A percentile compares a stretch with the other conserved stretches of the same genome.
Evolutionary conservation across 2,113 vertebrate species (phyloP).

Genomic region (Oncorhynchus masou): DNA sequence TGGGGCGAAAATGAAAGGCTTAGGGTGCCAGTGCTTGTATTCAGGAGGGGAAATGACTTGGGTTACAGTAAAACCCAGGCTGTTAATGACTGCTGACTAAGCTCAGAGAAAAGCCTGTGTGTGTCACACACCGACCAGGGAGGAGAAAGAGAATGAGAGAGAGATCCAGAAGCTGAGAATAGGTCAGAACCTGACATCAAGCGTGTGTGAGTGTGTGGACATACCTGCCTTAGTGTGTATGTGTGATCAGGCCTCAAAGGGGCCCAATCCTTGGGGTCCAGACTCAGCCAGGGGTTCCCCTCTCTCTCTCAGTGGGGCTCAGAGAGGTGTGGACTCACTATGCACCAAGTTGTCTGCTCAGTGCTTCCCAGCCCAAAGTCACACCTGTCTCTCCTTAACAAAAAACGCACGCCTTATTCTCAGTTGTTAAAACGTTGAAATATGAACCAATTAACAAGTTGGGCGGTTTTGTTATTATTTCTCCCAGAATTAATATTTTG

Average conservation of each 20-base stretch:
- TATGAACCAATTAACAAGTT: conserved; percentile 61
- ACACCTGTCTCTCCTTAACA: conserved; percentile 33
- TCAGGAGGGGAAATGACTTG: conserved; percentile 89
- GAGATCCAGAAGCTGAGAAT: not conserved
- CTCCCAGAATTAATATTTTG: conserved; percentile 53
- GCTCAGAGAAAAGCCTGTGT: conserved; percentile 72
- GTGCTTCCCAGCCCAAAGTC: not conserved
- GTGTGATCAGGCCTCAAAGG: too few relatives aligned
- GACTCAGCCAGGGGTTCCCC: too few relatives aligned
- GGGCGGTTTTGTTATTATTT: conserved; percentile 56
- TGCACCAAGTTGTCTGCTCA: conserved; percentile 1
- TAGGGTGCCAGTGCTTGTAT: conserved; percentile 84
- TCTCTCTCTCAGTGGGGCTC: not conserved
- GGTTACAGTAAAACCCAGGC: conserved; percentile 83
- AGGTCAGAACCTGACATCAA: not conserved
- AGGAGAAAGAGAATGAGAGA: conserved; percentile 67
- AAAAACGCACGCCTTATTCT: conserved; percentile 28
- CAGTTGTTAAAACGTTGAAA: conserved; percentile 57
- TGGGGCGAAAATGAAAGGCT: conserved; percentile 79
- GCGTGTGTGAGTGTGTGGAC: too few relatives aligned
- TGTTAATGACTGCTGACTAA: conserved; percentile 88
- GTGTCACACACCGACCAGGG: conserved; percentile 78
- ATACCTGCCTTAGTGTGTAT: too few relatives aligned
- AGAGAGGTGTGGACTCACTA: not conserved
- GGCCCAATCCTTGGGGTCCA: too few relatives aligned